Evolutionary conservation across 2,113 vertebrate species (phyloP).

Genomic region (Hypocryptadius cinnamomeus): DNA sequence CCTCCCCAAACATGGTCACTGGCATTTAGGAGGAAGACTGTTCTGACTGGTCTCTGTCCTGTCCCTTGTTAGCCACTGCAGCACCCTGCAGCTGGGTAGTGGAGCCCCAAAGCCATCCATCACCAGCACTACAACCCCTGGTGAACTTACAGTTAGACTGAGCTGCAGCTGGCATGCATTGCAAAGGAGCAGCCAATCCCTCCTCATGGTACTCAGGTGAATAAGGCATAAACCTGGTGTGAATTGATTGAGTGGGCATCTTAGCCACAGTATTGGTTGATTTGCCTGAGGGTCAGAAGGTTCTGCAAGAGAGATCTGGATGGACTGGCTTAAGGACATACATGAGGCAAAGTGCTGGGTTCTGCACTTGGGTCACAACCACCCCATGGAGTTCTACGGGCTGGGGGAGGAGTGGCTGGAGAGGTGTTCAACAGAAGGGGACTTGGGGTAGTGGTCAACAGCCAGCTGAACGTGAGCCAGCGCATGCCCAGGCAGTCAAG

Average conservation of each 20-base stretch:
- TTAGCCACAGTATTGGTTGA: not conserved
- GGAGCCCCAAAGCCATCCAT: not conserved
- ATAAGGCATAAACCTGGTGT: not conserved
- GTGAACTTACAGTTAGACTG: accelerated
- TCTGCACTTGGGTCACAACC: not conserved
- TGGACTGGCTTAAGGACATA: not conserved
- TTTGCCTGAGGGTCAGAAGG: not conserved
- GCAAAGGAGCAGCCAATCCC: not conserved
- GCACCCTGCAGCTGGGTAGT: not conserved
- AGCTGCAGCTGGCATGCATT: not conserved
- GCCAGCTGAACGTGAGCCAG: not conserved
- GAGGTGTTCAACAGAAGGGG: not conserved
- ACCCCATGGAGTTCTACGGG: not conserved
- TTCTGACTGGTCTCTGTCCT: not conserved
- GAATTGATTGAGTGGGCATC: not conserved
- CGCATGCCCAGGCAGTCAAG: not conserved
- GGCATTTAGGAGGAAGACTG: not conserved
- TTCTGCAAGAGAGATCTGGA: not conserved
- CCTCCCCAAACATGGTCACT: not conserved
- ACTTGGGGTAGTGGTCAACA: not conserved
- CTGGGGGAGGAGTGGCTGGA: not conserved
- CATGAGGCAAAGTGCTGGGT: not conserved
- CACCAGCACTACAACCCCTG: not conserved
- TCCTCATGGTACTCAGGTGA: not conserved
- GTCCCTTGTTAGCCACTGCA: not conserved